Conservation (phyloP, 2,797 vertebrate species). For the Salarias fasciatus region DNA sequence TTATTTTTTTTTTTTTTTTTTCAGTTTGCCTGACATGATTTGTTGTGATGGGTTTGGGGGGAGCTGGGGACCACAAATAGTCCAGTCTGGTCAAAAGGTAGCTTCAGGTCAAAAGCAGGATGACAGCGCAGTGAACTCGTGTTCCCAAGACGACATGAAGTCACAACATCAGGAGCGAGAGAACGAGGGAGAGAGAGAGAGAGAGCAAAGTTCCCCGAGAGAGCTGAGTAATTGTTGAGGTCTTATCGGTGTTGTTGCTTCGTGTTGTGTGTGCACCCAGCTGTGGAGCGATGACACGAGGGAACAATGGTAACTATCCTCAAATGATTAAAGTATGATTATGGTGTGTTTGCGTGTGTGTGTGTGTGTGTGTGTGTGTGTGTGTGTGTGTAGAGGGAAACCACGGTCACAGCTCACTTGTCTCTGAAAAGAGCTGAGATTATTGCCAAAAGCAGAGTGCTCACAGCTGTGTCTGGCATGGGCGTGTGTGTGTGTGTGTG, state of each 20-base stretch:
- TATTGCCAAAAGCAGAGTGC: no score
- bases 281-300: constrained; percentile 21
- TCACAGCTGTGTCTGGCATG: not conserved
- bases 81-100: constrained; percentile 36
- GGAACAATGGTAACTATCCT: constrained; percentile 6
- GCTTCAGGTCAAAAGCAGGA: constrained; percentile 36
- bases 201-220: not conserved
- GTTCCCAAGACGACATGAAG: constrained; percentile 21
- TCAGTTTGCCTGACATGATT: constrained; percentile 33
- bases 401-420: no score
- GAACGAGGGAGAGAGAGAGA: no score
- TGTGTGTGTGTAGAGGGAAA: constrained; percentile 23
- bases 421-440: not conserved
- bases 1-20: constrained; percentile 31
- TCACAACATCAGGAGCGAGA: no score
- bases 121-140: constrained; percentile 36
- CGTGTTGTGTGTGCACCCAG: constrained; percentile 8
- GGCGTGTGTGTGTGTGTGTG: no score
- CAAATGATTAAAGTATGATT: constrained; percentile 18
- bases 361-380: constrained; percentile 14
- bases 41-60: constrained; percentile 42
- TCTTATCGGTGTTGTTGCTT: not conserved
- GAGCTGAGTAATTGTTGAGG: not conserved
- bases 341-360: constrained; percentile 2
- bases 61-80: constrained; percentile 49